phyloP scores from a whole-genome alignment of 2,113 vertebrate genomes.

The Gila orcuttii region DNA sequence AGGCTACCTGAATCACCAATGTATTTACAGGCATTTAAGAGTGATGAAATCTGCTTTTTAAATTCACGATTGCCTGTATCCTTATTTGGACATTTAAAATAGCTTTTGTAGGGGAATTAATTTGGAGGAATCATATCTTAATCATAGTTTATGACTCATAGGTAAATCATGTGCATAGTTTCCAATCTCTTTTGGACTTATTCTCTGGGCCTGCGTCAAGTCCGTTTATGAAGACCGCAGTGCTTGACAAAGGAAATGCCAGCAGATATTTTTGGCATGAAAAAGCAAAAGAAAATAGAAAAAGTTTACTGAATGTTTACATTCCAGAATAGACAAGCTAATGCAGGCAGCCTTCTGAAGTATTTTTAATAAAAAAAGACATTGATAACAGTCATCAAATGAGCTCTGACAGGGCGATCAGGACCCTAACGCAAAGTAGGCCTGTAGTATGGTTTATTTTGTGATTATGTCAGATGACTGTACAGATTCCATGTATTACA shows the following conservation, averaged over 20 bases:
- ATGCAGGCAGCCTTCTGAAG: neutral
- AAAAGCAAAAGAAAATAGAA: neutral
- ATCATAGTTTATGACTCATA: slow-evolving; percentile 4
- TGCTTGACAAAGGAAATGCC: neutral
- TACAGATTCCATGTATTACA: neutral
- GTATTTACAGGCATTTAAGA: neutral
- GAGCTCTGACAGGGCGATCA: neutral
- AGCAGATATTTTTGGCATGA: neutral
- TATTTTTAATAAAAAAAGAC: neutral
- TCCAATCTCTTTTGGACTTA: neutral
- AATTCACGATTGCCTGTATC: neutral
- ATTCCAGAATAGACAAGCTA: neutral
- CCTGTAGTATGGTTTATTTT: neutral
- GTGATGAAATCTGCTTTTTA: neutral
- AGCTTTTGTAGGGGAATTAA: neutral
- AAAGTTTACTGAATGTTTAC: neutral
- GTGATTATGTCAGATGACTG: neutral
- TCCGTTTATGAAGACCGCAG: neutral
- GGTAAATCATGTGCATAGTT: neutral
- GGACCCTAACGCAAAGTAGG: neutral
- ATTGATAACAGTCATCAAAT: neutral
- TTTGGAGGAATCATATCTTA: neutral
- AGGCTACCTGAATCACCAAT: neutral
- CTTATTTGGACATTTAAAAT: neutral
- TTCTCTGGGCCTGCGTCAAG: neutral